phyloP scores from a whole-genome alignment of 2,797 vertebrate species.

The Arrhamphus sclerolepis region DNA sequence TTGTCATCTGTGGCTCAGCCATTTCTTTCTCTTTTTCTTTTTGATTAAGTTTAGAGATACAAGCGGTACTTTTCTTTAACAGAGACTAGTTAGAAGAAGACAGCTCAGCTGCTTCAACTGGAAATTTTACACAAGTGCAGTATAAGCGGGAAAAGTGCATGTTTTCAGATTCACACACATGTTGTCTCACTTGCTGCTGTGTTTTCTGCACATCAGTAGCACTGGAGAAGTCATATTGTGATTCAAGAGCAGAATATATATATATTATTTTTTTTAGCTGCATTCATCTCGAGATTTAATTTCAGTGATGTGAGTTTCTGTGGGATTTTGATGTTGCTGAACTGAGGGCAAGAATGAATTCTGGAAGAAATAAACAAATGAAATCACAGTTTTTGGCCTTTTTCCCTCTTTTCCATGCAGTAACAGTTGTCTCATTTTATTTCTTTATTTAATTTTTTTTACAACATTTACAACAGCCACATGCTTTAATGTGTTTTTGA shows the following conservation, averaged over 20 bases:
- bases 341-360: conserved; percentile 32
- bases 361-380: conserved; percentile 69
- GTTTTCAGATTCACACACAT: conserved; percentile 14
- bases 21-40: too few species aligned
- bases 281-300: conserved; percentile 38
- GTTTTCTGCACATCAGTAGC: conserved; percentile 33
- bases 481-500: too few species aligned
- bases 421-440: neutral
- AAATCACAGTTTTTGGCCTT: conserved; percentile 19
- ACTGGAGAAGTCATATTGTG: conserved; percentile 14
- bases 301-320: conserved; percentile 1
- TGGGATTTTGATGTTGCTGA: conserved; percentile 22
- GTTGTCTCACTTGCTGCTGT: conserved; percentile 17
- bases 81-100: neutral
- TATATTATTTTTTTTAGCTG: conserved; percentile 8
- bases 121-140: conserved; percentile 22
- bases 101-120: conserved; percentile 12
- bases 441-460: too few species aligned
- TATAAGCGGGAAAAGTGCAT: conserved; percentile 34
- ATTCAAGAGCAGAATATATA: too few species aligned
- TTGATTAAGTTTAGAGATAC: conserved; percentile 12
- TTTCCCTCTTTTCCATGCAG: neutral
- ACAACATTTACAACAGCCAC: too few species aligned
- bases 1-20: conserved; percentile 15
- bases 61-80: conserved; percentile 24